phyloP scores from a whole-genome alignment of 2,797 vertebrate genomes.

The Phoxinus dragarum region DNA sequence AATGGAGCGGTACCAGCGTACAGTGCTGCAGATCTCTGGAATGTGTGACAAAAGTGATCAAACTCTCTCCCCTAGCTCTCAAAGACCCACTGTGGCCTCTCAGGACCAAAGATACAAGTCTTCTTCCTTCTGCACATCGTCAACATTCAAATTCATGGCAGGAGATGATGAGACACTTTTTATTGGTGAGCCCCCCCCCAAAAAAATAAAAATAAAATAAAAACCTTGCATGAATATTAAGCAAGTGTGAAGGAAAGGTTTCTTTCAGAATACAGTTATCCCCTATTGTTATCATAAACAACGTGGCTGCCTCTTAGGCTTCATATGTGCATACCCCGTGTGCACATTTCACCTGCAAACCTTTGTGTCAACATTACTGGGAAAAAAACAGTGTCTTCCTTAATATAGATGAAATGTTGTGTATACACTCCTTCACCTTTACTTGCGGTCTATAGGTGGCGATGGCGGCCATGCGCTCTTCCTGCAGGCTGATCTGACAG shows the following conservation, averaged over 20 bases:
- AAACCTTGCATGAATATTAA: too few relatives aligned
- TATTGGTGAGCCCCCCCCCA: conserved; percentile 75
- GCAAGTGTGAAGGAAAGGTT: background rate
- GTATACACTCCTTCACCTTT: conserved; percentile 9
- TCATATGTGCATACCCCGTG: background rate
- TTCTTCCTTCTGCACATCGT: conserved; percentile 63
- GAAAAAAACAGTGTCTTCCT: conserved; percentile 3
- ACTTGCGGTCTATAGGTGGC: conserved; percentile 75
- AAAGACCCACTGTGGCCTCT: conserved; percentile 60
- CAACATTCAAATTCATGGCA: conserved; percentile 83
- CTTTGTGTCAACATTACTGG: conserved; percentile 5
- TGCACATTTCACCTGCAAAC: background rate
- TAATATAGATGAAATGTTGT: conserved; percentile 4
- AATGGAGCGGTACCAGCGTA: conserved; percentile 84
- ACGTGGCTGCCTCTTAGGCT: background rate
- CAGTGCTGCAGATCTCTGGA: conserved; percentile 80
- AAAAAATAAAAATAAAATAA: too few relatives aligned
- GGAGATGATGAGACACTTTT: conserved; percentile 76
- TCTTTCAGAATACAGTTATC: background rate
- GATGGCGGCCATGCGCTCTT: conserved; percentile 81
- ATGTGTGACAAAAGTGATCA: conserved; percentile 68
- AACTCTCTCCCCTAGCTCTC: conserved; percentile 40
- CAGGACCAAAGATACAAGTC: conserved; percentile 70
- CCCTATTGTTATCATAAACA: background rate
- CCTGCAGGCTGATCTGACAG: conserved; percentile 76